Evolutionary conservation across 2,888 invertebrate species (phyloP), one percentile per base, ranked within the genome.

Genomic region (Strigamia crassipes): DNA sequence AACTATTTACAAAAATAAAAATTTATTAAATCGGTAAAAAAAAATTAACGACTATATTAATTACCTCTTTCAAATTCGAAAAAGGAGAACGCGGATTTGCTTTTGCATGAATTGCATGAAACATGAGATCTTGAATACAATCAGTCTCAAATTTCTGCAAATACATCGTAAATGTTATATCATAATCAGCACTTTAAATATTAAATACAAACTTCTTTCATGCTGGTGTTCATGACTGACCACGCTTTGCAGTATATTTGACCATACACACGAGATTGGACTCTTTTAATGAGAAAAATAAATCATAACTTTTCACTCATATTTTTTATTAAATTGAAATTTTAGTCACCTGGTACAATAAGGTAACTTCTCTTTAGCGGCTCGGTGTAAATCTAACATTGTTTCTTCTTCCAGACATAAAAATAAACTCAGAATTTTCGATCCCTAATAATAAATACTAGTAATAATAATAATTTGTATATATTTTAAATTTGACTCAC

Each of bases 121-220:
- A 79, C 79, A 79, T 79, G 4, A 79, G 15, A 41, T 79, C 79
- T 21, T 79, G 79, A 79, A 79, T 77, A 21, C 77, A 77, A 23
- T 23, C 23, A 1, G 12, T n/a, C 23, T 77, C 77, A 23, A 77
- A 77, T 18, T 15, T 13, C 77, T 77, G 15, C n/a, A 61, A 27
- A 27, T 27, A 27, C 1, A 61, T 51, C 10, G 15, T 18, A 51
- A 51, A 6, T 13, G 10, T 8, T 51, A 51, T 3, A 6, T 51
- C 10, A 10, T 18, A 51, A 51, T 51, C 10, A 18, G 8, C 15
- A 51, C 51, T 18, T 15, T 18, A 51, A 51, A 18, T 15, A 51
- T 3, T 51, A 18, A 51, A 18, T 51, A 51, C 15, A 4, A 51
- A 51, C 51, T 18, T 51, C 51, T 51, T 18, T 51, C 18, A 15